Evolutionary conservation across 2,888 invertebrate species (phyloP), one percentile per base, ranked within the genome.

Genomic region (Pseudococcus jackbeardsleyi): DNA sequence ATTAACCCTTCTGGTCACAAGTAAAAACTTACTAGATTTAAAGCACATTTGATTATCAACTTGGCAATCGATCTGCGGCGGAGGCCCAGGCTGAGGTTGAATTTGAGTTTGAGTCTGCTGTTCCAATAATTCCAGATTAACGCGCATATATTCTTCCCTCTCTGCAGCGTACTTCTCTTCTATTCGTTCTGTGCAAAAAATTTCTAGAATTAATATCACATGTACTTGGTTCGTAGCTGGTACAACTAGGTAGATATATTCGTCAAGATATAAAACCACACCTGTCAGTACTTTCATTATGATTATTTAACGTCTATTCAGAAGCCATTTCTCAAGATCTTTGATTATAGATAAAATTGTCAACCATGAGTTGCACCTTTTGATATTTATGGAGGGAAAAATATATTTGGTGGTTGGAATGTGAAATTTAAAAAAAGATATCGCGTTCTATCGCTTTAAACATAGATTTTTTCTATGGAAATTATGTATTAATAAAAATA

Each of bases 281-380:
- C 79, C 79, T 79, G 79, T 42, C 79, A 79, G 42, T 42, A 79
- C 42, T 42, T n/a, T 22, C 22, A 64, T 64, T 64, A 64, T 64
- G 64, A 22, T 19, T 64, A 64, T 64, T 72, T 15, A 8, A 33
- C 26, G 26, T 72, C 68, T 72, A 72, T 72, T 72, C 68, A 72
- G 26, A 72, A 72, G 26, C 68, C 68, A 33, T 33, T 33, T 72
- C 26, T 72, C 33, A 12, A 72, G 68, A 72, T 72, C 68, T 9
- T 12, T 4, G 33, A 12, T 22, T 0, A 5, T 12, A 22, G 68
- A 72, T 72, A 33, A 72, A 72, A 72, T 72, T 72, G 26, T 12
- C 33, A 9, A 72, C 4, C 26, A 7, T 33, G 68, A 72, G 26
- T 72, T 72, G 33, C 33, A 72, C 68, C 64, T 64, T 64, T 64